Base-by-base conservation (phyloP, 2,113 vertebrate genomes). In the Cyanoderma ruficeps region DNA sequence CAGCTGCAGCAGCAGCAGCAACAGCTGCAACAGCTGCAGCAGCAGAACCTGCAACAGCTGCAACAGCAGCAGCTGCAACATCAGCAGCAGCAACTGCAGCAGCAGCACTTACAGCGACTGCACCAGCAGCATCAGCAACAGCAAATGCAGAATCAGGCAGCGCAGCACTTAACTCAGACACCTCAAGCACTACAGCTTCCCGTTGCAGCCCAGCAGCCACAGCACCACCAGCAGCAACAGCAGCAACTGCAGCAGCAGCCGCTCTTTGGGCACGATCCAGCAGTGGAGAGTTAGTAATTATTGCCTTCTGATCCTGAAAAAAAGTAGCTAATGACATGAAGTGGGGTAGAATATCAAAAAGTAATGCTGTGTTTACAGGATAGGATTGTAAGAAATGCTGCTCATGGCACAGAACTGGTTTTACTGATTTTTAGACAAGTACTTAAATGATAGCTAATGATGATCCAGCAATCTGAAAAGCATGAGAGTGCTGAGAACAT, bases 221-320 rank as follows among this genome's bases (percentile, higher is more conserved):
- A 98, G 21, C 98, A 96, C 78, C 96, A 97, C 80, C 96, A 95
- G 95, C 96, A 94, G 93, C 85, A 93, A 74, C 98, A 83, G 80
- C 97, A 98, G 19, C 98, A 97, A 17, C 90, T 97, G 22, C 98
- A 98, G 37, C 95, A 97, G 15, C 98, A 98, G 15, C 99, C 98
- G 31, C 98, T 99, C 15, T 99, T 98, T n/a, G 99, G 99, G 56
- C 99, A 99, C 0, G 99, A 99, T 94, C 99, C 98, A 0, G 98
- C 98, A 9, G 97, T 98, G 75, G 99, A 99, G 76, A 98, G 99
- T 99, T 97, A 98, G 99, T 99, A 95, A 57, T 47, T 15, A 67
- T 17, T 94, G 35, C 46, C 30, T 91, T 80, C 37, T 93, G n/a
- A 22, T 90, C 19, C 53, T 61, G 7, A 35, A 42, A 90, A 70